Percentiles rank a stretch among this genome's conserved stretches.
These are phyloP conservation scores for Cairina moschata DNA, from an alignment of 2,113 vertebrate genomes.

Conservation along the genomic window DNA sequence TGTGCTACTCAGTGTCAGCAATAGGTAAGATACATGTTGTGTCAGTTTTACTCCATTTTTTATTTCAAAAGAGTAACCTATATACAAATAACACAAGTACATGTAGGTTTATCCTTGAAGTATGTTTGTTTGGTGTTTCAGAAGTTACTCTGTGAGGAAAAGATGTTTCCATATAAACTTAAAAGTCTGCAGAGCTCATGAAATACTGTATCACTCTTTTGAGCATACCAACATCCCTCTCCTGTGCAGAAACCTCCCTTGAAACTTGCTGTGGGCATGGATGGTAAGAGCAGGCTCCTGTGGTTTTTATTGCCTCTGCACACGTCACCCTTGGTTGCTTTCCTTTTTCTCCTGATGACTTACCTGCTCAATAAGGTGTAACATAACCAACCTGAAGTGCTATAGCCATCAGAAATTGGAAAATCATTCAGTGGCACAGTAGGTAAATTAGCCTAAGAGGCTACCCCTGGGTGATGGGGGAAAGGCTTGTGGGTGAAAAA, in stretches of 20 bases:
- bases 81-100: background rate
- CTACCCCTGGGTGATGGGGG: background rate
- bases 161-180: background rate
- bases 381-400: background rate
- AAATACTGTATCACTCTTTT: fast-evolving
- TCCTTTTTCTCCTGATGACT: background rate
- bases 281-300: background rate
- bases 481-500: background rate
- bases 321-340: background rate
- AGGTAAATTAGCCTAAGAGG: background rate
- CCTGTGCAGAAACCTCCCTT: background rate
- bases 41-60: background rate
- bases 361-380: background rate
- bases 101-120: background rate
- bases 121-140: background rate
- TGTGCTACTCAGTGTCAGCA: background rate
- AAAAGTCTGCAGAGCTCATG: background rate
- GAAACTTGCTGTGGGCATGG: background rate
- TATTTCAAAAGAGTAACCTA: background rate
- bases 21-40: background rate
- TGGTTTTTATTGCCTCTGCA: background rate
- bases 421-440: background rate
- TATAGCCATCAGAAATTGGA: background rate
- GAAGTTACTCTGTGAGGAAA: background rate
- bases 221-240: background rate